Percentiles rank a stretch among this genome's conserved stretches.
Evolutionary conservation across 2,888 invertebrate genomes (phyloP).

Genomic region (Pyrocoelia pectoralis): DNA sequence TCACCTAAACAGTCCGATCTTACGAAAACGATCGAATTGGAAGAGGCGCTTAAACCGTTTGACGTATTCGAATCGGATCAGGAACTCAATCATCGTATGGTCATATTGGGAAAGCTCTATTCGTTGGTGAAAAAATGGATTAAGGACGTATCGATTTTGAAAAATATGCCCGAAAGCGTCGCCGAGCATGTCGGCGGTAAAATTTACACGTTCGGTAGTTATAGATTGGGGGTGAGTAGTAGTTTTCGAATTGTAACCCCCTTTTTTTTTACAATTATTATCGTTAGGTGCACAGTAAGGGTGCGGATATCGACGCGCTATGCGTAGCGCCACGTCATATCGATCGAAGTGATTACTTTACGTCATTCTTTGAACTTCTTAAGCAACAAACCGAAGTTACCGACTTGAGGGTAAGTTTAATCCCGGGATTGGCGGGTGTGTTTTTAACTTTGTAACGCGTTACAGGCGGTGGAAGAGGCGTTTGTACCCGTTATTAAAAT

Average conservation of each 20-base stretch:
- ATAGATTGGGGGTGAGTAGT: conserved; percentile 81
- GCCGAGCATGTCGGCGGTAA: conserved; percentile 95
- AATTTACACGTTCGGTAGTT: conserved; percentile 99
- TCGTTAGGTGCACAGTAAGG: conserved; percentile 85
- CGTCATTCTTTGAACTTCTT: conserved; percentile 91
- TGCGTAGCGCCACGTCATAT: conserved; percentile 98
- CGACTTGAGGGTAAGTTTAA: conserved; percentile 72
- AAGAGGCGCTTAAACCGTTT: conserved; percentile 79
- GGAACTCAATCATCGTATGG: conserved; percentile 90
- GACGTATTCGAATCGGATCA: conserved; percentile 91
- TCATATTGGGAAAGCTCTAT: conserved; percentile 85
- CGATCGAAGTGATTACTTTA: conserved; percentile 92
- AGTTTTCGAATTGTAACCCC: too few species aligned
- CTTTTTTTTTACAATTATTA: conserved; percentile 9
- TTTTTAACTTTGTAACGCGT: neutral
- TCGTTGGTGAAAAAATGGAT: conserved; percentile 95
- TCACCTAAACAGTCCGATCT: conserved; percentile 82
- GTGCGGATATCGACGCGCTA: conserved; percentile 98
- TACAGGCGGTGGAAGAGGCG: conserved; percentile 93
- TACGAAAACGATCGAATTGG: conserved; percentile 78
- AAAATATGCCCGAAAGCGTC: conserved; percentile 91
- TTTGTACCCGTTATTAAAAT: conserved; percentile 99
- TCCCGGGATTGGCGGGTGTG: too few species aligned
- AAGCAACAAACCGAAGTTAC: conserved; percentile 87
- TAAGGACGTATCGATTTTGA: conserved; percentile 82